Base-by-base conservation (phyloP, 2,113 vertebrate genomes). In the Tragulus kanchil region DNA sequence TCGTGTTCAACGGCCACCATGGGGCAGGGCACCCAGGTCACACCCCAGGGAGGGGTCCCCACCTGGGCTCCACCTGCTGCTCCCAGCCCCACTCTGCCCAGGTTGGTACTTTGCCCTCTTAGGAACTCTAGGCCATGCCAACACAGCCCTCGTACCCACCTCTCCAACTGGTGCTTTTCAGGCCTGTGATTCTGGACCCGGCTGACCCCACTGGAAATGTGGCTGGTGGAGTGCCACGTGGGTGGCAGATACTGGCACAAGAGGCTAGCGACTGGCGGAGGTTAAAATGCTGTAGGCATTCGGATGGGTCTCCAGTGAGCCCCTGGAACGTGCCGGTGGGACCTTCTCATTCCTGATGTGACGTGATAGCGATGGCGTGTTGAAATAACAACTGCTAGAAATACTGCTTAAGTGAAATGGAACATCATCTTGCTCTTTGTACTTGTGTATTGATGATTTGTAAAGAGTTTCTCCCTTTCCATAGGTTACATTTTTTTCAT, bases 171-270 rank as follows among this genome's bases (percentile, higher is more conserved):
- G 54, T 12, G 0, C n/a, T 65, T 26, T 65, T 14, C 56, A 98
- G 98, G 73, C 97, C 97, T 89, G 93, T 98, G 73, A 97, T 97
- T 62, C 95, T 98, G 79, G 97, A 98, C 83, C 97, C 97, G 0
- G 97, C 95, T 0, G 98, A 97, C 73, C 97, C 98, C 0, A 97
- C 97, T 1, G 79, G 84, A 48, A 97, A 97, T 1, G 14, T 97
- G 8, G 97, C 56, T 4, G 54, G 67, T 11, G 2, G 1, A 9
- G 1, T 71, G 23, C 0, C 0, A 3, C 0, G 1, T 1, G 0
- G 42, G 15, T 98, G 97, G 97, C 0, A 0, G 5, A 21, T 10
- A 8, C 89, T 97, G 96, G 93, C 87, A 2, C 0, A 1, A 3
- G 89, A 95, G 58, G 97, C 94, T 2, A 0, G 0, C 0, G 3